Evolutionary conservation across 2,888 invertebrate genomes (phyloP).

Genomic region (Xylophagus ater): DNA sequence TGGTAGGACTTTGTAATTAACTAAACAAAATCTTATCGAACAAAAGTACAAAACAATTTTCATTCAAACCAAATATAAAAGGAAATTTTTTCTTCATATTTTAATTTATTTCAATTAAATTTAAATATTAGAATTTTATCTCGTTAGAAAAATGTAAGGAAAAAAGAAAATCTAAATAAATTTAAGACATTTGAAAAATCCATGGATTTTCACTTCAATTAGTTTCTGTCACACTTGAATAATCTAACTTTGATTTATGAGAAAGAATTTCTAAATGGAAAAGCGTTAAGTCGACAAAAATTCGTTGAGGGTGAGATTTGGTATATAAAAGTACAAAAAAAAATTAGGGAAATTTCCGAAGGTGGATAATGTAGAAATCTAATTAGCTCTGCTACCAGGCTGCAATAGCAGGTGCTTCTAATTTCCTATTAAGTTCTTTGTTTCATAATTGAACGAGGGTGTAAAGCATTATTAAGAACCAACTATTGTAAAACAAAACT

Average conservation of each 20-base stretch:
- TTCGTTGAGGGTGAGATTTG: background rate
- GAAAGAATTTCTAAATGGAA: constrained; percentile 6
- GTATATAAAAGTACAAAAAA: background rate
- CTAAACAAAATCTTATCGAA: no score
- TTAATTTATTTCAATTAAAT: no score
- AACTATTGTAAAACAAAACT: background rate
- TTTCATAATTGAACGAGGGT: background rate
- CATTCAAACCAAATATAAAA: no score
- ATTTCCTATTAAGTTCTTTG: constrained; percentile 13
- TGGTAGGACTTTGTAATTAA: no score
- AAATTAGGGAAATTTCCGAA: background rate
- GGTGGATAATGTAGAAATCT: background rate
- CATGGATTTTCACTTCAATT: constrained; percentile 13
- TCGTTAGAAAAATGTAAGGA: no score
- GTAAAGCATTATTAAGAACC: background rate
- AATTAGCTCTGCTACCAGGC: constrained; percentile 1
- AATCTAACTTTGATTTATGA: constrained; percentile 14
- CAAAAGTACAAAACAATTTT: no score
- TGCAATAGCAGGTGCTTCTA: constrained; percentile 12
- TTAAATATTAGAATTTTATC: no score
- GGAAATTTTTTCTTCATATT: no score
- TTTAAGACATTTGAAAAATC: background rate
- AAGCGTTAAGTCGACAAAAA: constrained; percentile 9
- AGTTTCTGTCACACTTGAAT: constrained; percentile 14
- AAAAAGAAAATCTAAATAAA: no score